Base-by-base conservation (phyloP, 2,113 vertebrate species). In the Benitochromis conjunctus region DNA sequence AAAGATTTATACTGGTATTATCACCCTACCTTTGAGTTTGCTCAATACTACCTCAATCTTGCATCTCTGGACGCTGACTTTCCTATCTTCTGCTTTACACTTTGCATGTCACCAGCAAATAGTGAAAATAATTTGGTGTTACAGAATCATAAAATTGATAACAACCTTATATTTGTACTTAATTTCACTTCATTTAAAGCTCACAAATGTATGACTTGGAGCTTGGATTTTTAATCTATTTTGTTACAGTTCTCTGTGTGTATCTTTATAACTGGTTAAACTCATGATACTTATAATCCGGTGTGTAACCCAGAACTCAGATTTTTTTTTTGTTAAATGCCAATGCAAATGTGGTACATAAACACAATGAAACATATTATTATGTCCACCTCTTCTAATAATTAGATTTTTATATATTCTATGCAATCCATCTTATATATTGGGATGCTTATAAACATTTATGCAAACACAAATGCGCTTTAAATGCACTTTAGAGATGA, bases 361-460 rank as follows among this genome's bases (percentile, higher is more conserved):
- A 71, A 29, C 43, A 74, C 24, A 29, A 19, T 51, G 24, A 31
- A 51, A 48, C 24, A 51, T 29, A 74, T 29, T 46, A 29, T 71
- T 26, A 74, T 74, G 16, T 12, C 1, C 24, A 76, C 9, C 43
- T 29, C 1, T 31, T 74, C 7, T 43, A 24, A 69, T 69, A 24
- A 24, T 6, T 69, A 0, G 12, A 43, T 69, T 43, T 69, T 69
- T 24, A 0, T 16, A 64, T 64, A 38, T 5, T 12, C 34, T 64
- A 38, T 1, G 0, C 10, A 64, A 60, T 31, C 18, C 58, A 36
- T 62, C 18, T n/a, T 62, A 64, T 38, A 38, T 38, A 21, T 21
- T 26, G 9, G 14, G 3, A 74, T 51, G 18, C 43, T 74, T 51
- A 74, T 74, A 74, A 29, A 19, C 69, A 31, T 74, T 51, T 31